Evolutionary conservation across 2,888 invertebrate genomes (phyloP).

Genomic region (Drosophila melanosoma): DNA sequence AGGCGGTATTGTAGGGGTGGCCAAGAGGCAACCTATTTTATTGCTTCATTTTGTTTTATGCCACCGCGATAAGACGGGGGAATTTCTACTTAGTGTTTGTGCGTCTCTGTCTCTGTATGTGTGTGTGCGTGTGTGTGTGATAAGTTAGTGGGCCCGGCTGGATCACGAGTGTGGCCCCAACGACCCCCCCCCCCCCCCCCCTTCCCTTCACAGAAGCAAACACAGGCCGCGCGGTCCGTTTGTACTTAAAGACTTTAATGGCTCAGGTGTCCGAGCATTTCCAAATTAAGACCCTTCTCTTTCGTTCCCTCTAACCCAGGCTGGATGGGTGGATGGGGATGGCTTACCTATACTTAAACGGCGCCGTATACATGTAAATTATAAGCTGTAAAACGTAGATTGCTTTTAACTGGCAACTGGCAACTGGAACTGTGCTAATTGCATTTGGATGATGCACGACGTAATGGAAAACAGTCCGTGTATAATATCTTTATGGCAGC

Average conservation of each 20-base stretch:
- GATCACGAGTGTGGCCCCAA: constrained; percentile 44
- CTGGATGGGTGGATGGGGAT: background rate
- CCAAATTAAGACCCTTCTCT: background rate
- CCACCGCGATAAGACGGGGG: constrained; percentile 62
- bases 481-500: constrained; percentile 68
- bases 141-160: constrained; percentile 56
- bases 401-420: background rate
- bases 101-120: constrained; percentile 15
- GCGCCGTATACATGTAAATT: constrained; percentile 63
- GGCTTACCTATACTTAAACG: constrained; percentile 71
- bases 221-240: constrained; percentile 21
- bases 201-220: background rate
- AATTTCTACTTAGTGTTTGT: constrained; percentile 26
- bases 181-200: background rate
- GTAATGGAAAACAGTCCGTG: constrained; percentile 19
- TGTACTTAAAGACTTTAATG: constrained; percentile 21
- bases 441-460: constrained; percentile 7
- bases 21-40: constrained; percentile 46
- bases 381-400: background rate
- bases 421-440: constrained; percentile 14
- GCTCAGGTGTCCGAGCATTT: background rate
- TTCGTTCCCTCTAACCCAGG: background rate
- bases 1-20: constrained; percentile 1
- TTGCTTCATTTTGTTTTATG: constrained; percentile 71
- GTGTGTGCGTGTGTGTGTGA: constrained; percentile 19